These are phyloP conservation scores for Melanotus villosus DNA, from an alignment of 2,888 invertebrate genomes.

Conservation along the genomic window DNA sequence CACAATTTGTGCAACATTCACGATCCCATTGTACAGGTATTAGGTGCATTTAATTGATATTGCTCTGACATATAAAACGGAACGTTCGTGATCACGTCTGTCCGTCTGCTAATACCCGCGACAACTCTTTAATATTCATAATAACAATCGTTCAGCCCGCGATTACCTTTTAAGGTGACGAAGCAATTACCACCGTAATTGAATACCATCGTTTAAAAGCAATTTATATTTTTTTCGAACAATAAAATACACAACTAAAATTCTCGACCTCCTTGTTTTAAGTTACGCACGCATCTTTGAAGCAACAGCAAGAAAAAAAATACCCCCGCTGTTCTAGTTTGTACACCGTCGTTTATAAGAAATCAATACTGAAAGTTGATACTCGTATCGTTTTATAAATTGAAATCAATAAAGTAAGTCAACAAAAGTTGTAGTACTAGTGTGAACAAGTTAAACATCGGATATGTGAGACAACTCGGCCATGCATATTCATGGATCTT, in stretches of 20 bases:
- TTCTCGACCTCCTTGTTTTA: background rate
- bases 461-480: conserved; percentile 34
- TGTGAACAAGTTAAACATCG: conserved; percentile 44
- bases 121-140: conserved; percentile 47
- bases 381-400: conserved; percentile 47
- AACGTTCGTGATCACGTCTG: conserved; percentile 48
- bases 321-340: conserved; percentile 25
- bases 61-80: conserved; percentile 51
- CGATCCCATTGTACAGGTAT: conserved; percentile 48
- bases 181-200: conserved; percentile 29
- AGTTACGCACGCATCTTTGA: too few species aligned
- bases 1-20: conserved; percentile 50
- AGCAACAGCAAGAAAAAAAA: conserved; percentile 5
- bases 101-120: conserved; percentile 48
- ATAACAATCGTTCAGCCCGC: conserved; percentile 28
- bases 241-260: conserved; percentile 20
- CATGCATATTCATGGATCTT: conserved; percentile 44
- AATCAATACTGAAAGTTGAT: conserved; percentile 49
- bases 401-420: conserved; percentile 52
- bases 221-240: conserved; percentile 22
- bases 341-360: conserved; percentile 26
- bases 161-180: conserved; percentile 29
- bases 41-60: conserved; percentile 50
- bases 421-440: conserved; percentile 46
- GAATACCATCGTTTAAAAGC: conserved; percentile 24